phyloP scores from a whole-genome alignment of 2,888 invertebrate species.

The Monochamus alternatus region DNA sequence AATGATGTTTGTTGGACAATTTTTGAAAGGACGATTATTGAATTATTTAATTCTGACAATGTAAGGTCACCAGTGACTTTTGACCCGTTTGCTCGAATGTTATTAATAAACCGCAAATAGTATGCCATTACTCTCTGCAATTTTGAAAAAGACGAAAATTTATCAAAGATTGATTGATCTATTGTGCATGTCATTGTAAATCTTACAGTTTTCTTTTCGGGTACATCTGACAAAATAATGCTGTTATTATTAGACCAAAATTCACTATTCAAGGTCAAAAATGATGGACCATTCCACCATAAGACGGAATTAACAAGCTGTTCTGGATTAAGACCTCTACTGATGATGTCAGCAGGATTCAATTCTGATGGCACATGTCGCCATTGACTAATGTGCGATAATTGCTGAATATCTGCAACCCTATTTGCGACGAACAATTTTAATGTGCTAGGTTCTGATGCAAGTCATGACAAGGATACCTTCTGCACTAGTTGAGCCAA shows the following conservation, averaged over 20 bases:
- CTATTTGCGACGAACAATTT: constrained; percentile 38
- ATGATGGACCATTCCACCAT: constrained; percentile 22
- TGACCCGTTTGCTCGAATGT: neutral
- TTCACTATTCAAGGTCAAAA: neutral
- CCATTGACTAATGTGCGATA: constrained; percentile 28
- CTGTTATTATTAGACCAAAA: neutral
- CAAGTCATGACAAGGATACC: neutral
- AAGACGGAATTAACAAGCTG: too few relatives aligned
- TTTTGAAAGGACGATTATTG: neutral
- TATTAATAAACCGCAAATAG: constrained; percentile 7
- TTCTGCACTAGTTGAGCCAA: constrained; percentile 3
- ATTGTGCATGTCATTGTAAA: neutral
- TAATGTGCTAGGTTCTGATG: constrained; percentile 26
- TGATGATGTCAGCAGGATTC: constrained; percentile 33
- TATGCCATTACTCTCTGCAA: constrained; percentile 10
- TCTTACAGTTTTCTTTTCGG: constrained; percentile 7
- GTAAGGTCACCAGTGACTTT: neutral
- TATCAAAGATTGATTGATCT: neutral
- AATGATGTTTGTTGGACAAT: neutral
- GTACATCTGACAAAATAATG: neutral
- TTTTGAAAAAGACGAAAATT: constrained; percentile 8
- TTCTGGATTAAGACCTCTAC: too few relatives aligned
- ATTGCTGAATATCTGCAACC: constrained; percentile 34
- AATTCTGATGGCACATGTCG: constrained; percentile 28
- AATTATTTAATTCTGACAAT: neutral